phyloP scores from a whole-genome alignment of 1,140 invertebrate species.

The Drosophila burlai region DNA sequence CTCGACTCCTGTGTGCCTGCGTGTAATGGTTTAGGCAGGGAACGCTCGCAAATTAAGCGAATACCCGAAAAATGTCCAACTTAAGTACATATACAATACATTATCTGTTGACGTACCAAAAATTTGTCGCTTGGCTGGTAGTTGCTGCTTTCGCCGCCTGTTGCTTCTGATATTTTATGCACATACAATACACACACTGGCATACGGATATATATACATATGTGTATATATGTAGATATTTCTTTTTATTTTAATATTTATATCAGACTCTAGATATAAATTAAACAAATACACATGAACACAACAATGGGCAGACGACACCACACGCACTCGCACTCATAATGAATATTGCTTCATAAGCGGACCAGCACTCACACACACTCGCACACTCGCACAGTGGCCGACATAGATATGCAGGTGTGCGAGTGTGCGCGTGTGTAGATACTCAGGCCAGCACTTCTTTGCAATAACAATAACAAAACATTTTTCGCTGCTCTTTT shows the following conservation, averaged over 20 bases:
- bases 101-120: slow-evolving; percentile 80
- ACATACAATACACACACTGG: slow-evolving; percentile 7
- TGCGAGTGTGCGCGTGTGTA: slow-evolving; percentile 26
- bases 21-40: slow-evolving; percentile 21
- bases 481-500: slow-evolving; percentile 73
- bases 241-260: slow-evolving; percentile 78
- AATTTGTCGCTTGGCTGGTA: slow-evolving; percentile 50
- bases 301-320: slow-evolving; percentile 39
- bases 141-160: slow-evolving; percentile 47
- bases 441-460: slow-evolving; percentile 65
- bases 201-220: neutral
- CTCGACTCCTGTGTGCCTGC: neutral
- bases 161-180: slow-evolving; percentile 46
- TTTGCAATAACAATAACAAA: slow-evolving; percentile 79
- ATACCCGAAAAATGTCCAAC: slow-evolving; percentile 34
- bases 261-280: slow-evolving; percentile 83
- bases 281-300: slow-evolving; percentile 78
- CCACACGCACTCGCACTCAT: slow-evolving; percentile 26
- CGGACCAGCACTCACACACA: neutral
- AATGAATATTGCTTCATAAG: slow-evolving; percentile 26
- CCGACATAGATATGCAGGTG: slow-evolving; percentile 33
- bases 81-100: slow-evolving; percentile 63
- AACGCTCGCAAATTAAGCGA: slow-evolving; percentile 45
- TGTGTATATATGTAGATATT: slow-evolving; percentile 15
- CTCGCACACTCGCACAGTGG: neutral